Conservation (phyloP, 1,140 invertebrate species). For the Bursaphelenchus mucronatus region DNA sequence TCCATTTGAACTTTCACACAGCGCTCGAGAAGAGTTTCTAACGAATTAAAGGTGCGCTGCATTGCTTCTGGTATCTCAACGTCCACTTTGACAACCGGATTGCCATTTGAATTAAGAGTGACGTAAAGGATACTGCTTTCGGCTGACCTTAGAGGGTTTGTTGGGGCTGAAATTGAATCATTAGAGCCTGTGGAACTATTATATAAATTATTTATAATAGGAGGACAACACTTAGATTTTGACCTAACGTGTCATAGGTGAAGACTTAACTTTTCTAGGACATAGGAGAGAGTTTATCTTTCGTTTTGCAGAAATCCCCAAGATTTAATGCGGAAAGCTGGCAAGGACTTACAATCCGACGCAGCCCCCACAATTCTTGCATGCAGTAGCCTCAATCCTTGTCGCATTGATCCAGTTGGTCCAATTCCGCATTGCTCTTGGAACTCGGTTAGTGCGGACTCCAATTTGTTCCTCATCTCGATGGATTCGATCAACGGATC, state of each 20-base stretch:
- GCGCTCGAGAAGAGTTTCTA: conserved; percentile 50
- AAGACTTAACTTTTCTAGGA: too few relatives aligned
- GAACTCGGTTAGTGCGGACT: conserved; percentile 51
- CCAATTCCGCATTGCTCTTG: conserved; percentile 59
- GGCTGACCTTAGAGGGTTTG: too few relatives aligned
- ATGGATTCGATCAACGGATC: conserved; percentile 59
- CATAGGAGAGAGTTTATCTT: too few relatives aligned
- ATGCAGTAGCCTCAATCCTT: conserved; percentile 52
- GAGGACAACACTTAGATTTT: too few relatives aligned
- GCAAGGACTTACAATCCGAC: conserved; percentile 38
- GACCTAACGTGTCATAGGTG: too few relatives aligned
- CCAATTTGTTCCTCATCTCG: conserved; percentile 47
- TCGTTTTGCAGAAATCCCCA: too few relatives aligned
- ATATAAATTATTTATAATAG: too few relatives aligned
- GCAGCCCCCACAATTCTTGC: conserved; percentile 48
- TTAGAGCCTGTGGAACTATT: too few relatives aligned
- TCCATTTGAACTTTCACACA: conserved; percentile 18
- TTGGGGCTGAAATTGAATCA: too few relatives aligned
- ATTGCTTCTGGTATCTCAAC: conserved; percentile 25
- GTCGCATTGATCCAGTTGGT: conserved; percentile 53
- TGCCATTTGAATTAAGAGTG: too few relatives aligned
- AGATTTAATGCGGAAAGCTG: too few relatives aligned
- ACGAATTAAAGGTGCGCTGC: conserved; percentile 26
- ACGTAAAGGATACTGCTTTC: too few relatives aligned
- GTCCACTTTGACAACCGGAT: neutral